Conservation (phyloP, 1,140 invertebrate genomes). For the Orius laevigatus region DNA sequence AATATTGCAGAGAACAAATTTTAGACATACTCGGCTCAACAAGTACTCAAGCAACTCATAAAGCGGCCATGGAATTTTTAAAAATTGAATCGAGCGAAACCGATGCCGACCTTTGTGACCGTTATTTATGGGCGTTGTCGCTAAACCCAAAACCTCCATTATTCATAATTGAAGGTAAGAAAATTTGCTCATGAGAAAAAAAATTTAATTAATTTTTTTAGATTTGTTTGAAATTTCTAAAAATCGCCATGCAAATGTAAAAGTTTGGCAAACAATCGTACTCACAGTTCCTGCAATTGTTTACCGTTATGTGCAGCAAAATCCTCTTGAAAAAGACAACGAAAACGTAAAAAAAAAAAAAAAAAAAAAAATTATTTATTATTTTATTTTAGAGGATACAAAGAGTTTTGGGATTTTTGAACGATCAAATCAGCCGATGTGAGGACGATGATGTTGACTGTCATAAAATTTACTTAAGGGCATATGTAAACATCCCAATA, state of each 20-base stretch:
- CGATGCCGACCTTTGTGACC: slow-evolving; percentile 40
- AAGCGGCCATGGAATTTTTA: slow-evolving; percentile 45
- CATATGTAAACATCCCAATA: slow-evolving; percentile 46
- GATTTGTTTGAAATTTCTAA: slow-evolving; percentile 13
- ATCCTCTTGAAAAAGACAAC: no score
- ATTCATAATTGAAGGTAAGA: slow-evolving; percentile 2
- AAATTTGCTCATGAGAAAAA: background rate
- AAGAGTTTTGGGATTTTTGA: slow-evolving; percentile 32
- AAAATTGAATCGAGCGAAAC: slow-evolving; percentile 38
- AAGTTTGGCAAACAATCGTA: slow-evolving; percentile 44
- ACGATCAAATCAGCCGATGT: slow-evolving; percentile 35
- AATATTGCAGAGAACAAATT: slow-evolving; percentile 37
- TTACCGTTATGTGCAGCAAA: slow-evolving; percentile 12
- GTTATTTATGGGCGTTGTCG: slow-evolving; percentile 56
- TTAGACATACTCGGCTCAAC: slow-evolving; percentile 51
- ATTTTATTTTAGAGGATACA: slow-evolving; percentile 25
- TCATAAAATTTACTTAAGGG: slow-evolving; percentile 41
- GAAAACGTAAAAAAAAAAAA: no score
- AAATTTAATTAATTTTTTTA: slow-evolving; percentile 14
- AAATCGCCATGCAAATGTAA: slow-evolving; percentile 27
- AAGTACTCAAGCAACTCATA: slow-evolving; percentile 45
- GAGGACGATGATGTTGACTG: slow-evolving; percentile 31
- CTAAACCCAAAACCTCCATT: slow-evolving; percentile 1
- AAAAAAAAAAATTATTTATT: no score
- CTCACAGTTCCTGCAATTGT: slow-evolving; percentile 45